phyloP scores from a whole-genome alignment of 2,113 vertebrate genomes.

The Apistogramma diplotaenia region DNA sequence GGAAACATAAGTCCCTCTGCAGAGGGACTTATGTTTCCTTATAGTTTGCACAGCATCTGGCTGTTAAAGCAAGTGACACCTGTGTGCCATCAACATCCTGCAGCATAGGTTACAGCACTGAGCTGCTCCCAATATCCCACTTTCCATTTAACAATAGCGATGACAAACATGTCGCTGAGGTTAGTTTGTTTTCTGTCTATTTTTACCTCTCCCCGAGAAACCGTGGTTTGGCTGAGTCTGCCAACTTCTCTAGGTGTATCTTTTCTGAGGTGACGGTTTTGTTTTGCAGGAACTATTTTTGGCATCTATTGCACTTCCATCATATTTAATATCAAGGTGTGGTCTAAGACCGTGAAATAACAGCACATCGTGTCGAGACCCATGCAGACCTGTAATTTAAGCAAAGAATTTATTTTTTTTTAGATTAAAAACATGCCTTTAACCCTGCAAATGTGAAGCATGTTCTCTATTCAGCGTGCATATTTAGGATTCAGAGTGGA shows the following conservation, averaged over 20 bases:
- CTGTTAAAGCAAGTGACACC: constrained; percentile 12
- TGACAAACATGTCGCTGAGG: constrained; percentile 49
- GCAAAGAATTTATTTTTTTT: not conserved
- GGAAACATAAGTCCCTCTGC: not conserved
- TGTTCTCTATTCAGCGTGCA: constrained; percentile 51
- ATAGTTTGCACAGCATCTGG: constrained; percentile 21
- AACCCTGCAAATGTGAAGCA: constrained; percentile 24
- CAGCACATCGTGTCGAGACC: constrained; percentile 14
- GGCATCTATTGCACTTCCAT: constrained; percentile 33
- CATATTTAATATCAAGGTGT: constrained; percentile 48
- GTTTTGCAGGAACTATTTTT: constrained; percentile 49
- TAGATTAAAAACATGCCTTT: not conserved
- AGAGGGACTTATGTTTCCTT: constrained; percentile 11
- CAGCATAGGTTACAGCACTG: not conserved
- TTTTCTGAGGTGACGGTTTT: constrained; percentile 43
- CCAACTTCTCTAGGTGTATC: constrained; percentile 23
- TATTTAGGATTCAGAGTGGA: constrained; percentile 66
- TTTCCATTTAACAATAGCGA: constrained; percentile 26
- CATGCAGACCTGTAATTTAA: constrained; percentile 30
- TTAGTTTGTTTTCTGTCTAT: constrained; percentile 44
- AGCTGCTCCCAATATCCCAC: constrained; percentile 6
- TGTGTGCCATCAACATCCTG: not conserved
- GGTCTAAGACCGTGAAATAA: constrained; percentile 17
- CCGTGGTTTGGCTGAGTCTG: constrained; percentile 7
- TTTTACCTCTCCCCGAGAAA: constrained; percentile 32